Evolutionary conservation across 35 echinoderm and acorn worm genomes (phyloP).

Genomic region (Apostichopus parvimensis): DNA sequence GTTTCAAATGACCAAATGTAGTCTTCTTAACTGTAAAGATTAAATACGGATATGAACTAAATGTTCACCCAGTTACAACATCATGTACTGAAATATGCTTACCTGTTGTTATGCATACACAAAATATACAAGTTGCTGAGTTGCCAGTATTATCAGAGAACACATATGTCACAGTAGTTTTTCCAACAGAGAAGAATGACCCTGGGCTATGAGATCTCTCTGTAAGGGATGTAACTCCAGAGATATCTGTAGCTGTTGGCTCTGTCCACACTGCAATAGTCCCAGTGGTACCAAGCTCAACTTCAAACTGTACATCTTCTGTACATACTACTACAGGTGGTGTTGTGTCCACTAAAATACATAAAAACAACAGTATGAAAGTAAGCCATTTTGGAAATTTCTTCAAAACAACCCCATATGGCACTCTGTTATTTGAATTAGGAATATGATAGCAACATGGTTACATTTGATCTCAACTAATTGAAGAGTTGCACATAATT

Average conservation of each 20-base stretch:
- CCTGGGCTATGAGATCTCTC: constrained; percentile 10
- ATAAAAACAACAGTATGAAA: neutral
- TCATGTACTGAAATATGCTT: neutral
- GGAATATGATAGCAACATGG: no score
- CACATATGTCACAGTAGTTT: constrained; percentile 30
- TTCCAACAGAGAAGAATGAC: constrained; percentile 13
- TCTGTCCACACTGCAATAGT: constrained; percentile 19
- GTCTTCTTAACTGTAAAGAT: neutral
- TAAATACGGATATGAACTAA: neutral
- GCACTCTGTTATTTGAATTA: no score
- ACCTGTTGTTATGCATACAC: neutral
- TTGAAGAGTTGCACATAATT: no score
- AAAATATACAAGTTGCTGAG: constrained; percentile 44
- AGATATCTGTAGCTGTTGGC: constrained; percentile 46
- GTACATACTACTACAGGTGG: constrained; percentile 31
- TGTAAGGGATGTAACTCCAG: neutral
- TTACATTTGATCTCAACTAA: no score
- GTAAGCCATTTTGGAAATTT: neutral
- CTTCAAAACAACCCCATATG: no score
- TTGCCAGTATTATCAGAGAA: constrained; percentile 48
- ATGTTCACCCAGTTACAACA: neutral
- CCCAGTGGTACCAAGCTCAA: neutral
- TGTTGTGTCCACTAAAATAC: constrained; percentile 17
- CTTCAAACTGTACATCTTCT: neutral
- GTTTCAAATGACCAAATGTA: neutral